Evolutionary conservation across 2,888 invertebrate species (phyloP), one percentile per base, ranked within the genome.

Genomic region (Xestobium rufovillosum): DNA sequence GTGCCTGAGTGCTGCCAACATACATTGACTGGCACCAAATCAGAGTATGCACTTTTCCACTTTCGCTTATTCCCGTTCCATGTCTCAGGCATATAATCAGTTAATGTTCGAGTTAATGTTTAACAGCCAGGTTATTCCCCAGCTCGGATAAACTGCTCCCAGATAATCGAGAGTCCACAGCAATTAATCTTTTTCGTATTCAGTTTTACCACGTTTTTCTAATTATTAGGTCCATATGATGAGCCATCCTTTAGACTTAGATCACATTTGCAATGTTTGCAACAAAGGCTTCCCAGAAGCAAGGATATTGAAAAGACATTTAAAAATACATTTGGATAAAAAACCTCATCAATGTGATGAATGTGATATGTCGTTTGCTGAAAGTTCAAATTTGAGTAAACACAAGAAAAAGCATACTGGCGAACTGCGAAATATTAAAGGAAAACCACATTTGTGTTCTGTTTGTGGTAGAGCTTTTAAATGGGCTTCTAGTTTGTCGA

Each of bases 361-460:
- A 27, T 71, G 71, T 43, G 60, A 65, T 29, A 70, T 67, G 66
- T 60, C 67, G 1, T 71, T 71, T 53, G 65, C 69, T 0, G 69
- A 70, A 43, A 68, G 67, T 49, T 68, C 68, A 2, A 69, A 69
- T 55, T 50, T 69, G 26, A 67, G 62, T 36, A 70, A 70, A 42
- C 70, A 70, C 45, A 65, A 65, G 48, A 67, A 68, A 49, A 68
- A 66, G 40, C 70, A 70, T 41, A 69, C 68, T 0, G 69, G 69
- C 1, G 69, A 68, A 51, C 45, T 69, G 41, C 52, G 69, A 31
- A 68, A 68, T 42, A 60, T 68, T 19, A 57, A 61, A 35, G 67
- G 67, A 17, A 65, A 59, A 52, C 67, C 62, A 41, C 67, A 57
- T 59, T 51, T 69, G 31, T 69, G 68, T 50, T 65, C 66, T 0